Evolutionary conservation across 1,140 invertebrate species (phyloP).

Genomic region (Polypedilum vanderplanki): DNA sequence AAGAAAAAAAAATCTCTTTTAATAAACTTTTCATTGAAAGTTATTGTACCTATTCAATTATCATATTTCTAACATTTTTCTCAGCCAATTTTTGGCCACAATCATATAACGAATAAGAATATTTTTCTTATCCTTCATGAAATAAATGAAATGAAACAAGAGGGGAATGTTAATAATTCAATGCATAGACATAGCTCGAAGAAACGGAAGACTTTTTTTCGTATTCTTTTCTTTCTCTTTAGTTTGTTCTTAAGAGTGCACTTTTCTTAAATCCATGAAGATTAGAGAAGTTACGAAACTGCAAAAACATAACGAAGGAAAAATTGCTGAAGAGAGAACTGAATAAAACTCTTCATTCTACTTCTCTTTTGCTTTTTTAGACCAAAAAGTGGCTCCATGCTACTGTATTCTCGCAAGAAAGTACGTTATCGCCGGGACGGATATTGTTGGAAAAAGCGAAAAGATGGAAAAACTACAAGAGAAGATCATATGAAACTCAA

Average conservation of each 20-base stretch:
- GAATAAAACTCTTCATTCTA: neutral
- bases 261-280: conserved; percentile 12
- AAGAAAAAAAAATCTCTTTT: neutral
- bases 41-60: conserved; percentile 29
- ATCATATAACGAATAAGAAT: conserved; percentile 2
- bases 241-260: neutral
- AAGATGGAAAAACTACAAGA: conserved; percentile 94
- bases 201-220: neutral
- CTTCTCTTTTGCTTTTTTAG: conserved; percentile 51
- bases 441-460: conserved; percentile 98
- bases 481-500: conserved; percentile 99
- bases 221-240: neutral
- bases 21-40: conserved; percentile 1
- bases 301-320: neutral
- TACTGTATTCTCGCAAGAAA: conserved; percentile 93
- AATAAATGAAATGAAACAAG: conserved; percentile 25
- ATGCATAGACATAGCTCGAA: conserved; percentile 5
- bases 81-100: conserved; percentile 27
- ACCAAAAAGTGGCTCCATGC: conserved; percentile 93
- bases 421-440: conserved; percentile 93
- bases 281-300: conserved; percentile 13
- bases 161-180: conserved; percentile 21
- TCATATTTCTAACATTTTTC: neutral
- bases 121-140: conserved; percentile 16
- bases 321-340: neutral